A percentile compares a stretch with the other conserved stretches of the same genome.
phyloP scores from a whole-genome alignment of 2,797 vertebrate genomes.

The Sebastes nivosus region DNA sequence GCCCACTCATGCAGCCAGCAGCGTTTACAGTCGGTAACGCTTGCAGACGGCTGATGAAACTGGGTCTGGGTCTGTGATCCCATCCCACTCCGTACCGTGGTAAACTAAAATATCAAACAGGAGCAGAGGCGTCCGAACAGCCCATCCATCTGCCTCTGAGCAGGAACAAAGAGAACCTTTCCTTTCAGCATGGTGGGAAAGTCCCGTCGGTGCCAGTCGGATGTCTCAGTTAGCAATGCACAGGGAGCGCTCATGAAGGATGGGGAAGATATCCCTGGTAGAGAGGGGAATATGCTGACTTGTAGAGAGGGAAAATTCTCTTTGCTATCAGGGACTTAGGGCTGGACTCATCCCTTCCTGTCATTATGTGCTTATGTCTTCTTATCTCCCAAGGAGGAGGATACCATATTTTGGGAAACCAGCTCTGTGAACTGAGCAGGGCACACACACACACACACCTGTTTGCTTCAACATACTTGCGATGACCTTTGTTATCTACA shows the following conservation, averaged over 20 bases:
- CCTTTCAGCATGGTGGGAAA: conserved; percentile 54
- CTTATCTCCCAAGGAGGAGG: conserved; percentile 33
- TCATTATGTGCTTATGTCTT: conserved; percentile 65
- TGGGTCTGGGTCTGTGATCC: conserved; percentile 25
- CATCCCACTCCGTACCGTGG: conserved; percentile 24
- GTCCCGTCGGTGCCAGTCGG: conserved; percentile 54
- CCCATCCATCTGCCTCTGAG: conserved; percentile 29
- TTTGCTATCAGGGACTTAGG: conserved; percentile 18
- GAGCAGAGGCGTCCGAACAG: conserved; percentile 44
- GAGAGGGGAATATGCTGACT: conserved; percentile 6
- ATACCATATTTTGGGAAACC: conserved; percentile 18
- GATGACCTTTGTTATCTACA: not conserved
- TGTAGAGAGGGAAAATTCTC: conserved; percentile 20
- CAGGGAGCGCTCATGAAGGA: conserved; percentile 13
- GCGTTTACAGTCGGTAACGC: conserved; percentile 31
- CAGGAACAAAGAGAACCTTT: conserved; percentile 47
- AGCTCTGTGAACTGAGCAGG: conserved; percentile 21
- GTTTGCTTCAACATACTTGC: not conserved
- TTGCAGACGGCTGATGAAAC: conserved; percentile 32
- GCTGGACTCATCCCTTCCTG: conserved; percentile 56
- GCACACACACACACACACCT: not conserved
- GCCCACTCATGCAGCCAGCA: conserved; percentile 17
- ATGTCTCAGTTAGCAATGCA: conserved; percentile 38
- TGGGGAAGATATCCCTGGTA: not conserved
- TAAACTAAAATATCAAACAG: conserved; percentile 71